Evolutionary conservation across 2,888 invertebrate genomes (phyloP).

Genomic region (Actias luna): DNA sequence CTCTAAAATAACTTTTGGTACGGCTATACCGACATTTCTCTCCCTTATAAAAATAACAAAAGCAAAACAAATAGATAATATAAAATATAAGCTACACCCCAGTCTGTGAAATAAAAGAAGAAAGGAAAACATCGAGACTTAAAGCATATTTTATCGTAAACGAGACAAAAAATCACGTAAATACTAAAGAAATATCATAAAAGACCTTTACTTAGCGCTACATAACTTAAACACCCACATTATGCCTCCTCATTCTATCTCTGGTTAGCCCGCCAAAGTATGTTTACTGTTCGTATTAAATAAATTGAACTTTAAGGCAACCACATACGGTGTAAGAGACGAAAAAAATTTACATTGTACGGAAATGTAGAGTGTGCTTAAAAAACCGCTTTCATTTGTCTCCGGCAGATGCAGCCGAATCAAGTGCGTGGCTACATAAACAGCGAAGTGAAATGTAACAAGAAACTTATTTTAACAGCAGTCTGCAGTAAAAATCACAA

Average conservation of each 20-base stretch:
- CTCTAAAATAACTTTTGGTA: background rate
- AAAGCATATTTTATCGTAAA: constrained; percentile 28
- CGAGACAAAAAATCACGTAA: constrained; percentile 32
- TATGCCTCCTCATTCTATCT: constrained; percentile 58
- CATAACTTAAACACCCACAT: constrained; percentile 70
- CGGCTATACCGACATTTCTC: background rate
- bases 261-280: constrained; percentile 27
- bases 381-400: constrained; percentile 80
- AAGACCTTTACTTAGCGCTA: constrained; percentile 56
- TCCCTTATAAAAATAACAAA: background rate
- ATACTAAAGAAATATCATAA: constrained; percentile 49
- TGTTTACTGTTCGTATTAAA: constrained; percentile 10
- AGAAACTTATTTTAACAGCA: no score
- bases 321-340: constrained; percentile 29
- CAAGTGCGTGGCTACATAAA: constrained; percentile 47
- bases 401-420: constrained; percentile 77
- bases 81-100: background rate
- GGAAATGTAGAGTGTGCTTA: constrained; percentile 68
- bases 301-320: constrained; percentile 34
- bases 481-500: no score
- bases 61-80: background rate
- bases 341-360: constrained; percentile 37
- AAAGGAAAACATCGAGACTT: constrained; percentile 19
- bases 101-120: constrained; percentile 16
- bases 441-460: background rate